Evolutionary conservation across 2,797 vertebrate genomes (phyloP), one percentile per base, ranked within the genome.

Genomic region (Leptodactylus fallax): DNA sequence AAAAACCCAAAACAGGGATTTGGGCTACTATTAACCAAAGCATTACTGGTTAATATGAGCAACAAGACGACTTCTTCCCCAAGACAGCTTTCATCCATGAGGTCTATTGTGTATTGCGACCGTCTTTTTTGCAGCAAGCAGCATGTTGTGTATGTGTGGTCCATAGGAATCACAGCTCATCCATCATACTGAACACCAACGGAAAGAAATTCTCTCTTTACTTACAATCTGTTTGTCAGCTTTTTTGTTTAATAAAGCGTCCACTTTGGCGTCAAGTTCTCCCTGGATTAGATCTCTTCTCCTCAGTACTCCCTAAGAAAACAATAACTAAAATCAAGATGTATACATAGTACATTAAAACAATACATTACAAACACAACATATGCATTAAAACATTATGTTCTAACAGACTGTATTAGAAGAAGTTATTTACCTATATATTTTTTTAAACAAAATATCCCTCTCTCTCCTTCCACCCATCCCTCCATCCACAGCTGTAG

Each of bases 201-300:
- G 27, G 2, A 45, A 6, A 45, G 13, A 71, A 56, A 60, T 25
- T 17, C 12, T 51, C 58, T n/a, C n/a, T 77, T 58, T 88, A 95
- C 97, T 96, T 93, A 99, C 98, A 91, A 91, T 81, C 86, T 97
- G 96, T 63, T 91, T 92, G 87, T 99, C 97, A 6, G 90, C 85
- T 90, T 95, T 98, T 93, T 93, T 97, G 88, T 89, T 93, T 45
- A 92, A 92, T 90, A 98, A 91, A 72, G 95, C 93, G 83, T 99
- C 97, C 3, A 94, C 94, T 95, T 94, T 99, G 90, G 95, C 94
- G 90, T 99, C 97, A 0, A 96, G 95, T 89, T 98, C 97, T 0
- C 96, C 94, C 93, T 99, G 98, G 90, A 99, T 97, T 93, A 96
- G 96, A 95, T 99, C 98, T 94, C 98, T 95, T 90, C 98, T 96